Evolutionary conservation across 1,140 invertebrate genomes (phyloP), one percentile per base, ranked within the genome.

Genomic region (Dolichoris vasculosae): DNA sequence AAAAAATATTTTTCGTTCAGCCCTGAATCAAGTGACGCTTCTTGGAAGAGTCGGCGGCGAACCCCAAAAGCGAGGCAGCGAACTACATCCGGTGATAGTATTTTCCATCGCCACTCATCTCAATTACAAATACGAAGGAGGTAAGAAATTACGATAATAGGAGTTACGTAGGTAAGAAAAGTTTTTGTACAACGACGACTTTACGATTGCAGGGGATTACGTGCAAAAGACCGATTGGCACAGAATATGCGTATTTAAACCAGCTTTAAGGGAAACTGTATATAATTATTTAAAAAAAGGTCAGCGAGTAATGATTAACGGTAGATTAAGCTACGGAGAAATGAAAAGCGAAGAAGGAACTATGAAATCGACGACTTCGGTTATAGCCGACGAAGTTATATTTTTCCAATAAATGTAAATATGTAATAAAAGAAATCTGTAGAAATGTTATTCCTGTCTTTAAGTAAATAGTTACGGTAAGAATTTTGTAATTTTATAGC

Each of bases 171-270:
- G 51, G 63, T 63, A 81, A 0, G 82, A 79, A 38, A 48, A 73
- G 32, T 46, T 69, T 77, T n/a, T 69, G 64, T 55, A 51, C 26
- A 76, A 71, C 79, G 63, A 71, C 23, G 55, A 85, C 64, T n/a
- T 17, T 40, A 35, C 63, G n/a, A 64, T 89, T 89, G 3, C 94
- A 92, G 97, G 97, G 32, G 96, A 97, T 89, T 94, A 96, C 89
- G 92, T 96, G 20, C 97, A 98, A 90, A 95, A 96, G 88, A 98
- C 97, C 32, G 97, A 98, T 86, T 98, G 98, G 98, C 98, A 99
- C 91, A 95, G 96, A 89, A 93, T 99, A 77, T 96, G 96, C 89
- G 96, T 98, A 9, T 99, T 99, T 90, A 97, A 96, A 90, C 97
- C 97, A 7, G 94, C 94, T 78, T 94, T 99, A 3, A 93, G 97